Base-by-base conservation (phyloP, 2,888 invertebrate genomes). In the Ophion ventricosus region DNA sequence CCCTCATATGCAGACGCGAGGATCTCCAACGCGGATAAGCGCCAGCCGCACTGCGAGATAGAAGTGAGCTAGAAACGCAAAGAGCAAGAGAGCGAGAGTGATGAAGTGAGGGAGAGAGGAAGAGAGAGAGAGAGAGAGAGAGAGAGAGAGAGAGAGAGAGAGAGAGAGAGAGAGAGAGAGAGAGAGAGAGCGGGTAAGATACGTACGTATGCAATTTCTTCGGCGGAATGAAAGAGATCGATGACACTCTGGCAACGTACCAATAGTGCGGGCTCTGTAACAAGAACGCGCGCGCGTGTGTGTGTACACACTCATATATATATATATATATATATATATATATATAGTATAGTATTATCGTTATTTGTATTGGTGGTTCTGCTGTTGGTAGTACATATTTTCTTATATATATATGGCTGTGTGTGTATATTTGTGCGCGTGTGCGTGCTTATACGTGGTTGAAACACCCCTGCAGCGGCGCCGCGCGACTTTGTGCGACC, bases 201-300 rank as follows among this genome's bases (percentile, higher is more conserved):
- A 84, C 82, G 86, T 83, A 74, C 61, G 76, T 82, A 79, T 85
- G 87, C 84, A 87, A 88, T 89, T 88, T 84, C 82, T 84, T 82
- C 84, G 82, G 61, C 74, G 82, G 79, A 84, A 84, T 87, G 87
- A 85, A 88, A 88, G 75, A 87, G 88, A 90, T 90, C 89, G 89
- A 89, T 89, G 88, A 78, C 85, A 87, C 85, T 88, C 88, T 89
- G 89, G 88, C 90, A 89, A 83, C 61, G 77, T 82, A 88, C 87
- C 89, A 86, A 57, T 72, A 49, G 70, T 49, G 26, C 23, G 20
- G 7, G 10, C 10, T 11, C 20, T 57, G 11, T 20, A 23, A 14
- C 3, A 17, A 10, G 11, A 54, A 54, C 14, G 11, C 10, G 10
- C 10, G 54, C 2, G 14, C 3, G 54, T 54, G n/a, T n/a, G 54